Evolutionary conservation across 2,888 invertebrate species (phyloP).

Genomic region (Lasius platythorax): DNA sequence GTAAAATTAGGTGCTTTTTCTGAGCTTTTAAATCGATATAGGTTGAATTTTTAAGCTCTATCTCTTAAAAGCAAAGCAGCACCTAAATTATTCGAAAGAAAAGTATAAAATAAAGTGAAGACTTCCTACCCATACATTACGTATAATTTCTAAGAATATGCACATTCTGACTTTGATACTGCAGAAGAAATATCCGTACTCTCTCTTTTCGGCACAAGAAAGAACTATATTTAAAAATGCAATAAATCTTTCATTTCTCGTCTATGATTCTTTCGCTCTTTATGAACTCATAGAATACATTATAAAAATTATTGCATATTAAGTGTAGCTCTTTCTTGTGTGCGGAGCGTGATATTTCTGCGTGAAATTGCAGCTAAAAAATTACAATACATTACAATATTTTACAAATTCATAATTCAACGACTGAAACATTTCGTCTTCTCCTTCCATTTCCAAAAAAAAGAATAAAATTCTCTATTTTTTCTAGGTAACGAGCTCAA

Average conservation of each 20-base stretch:
- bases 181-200: background rate
- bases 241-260: background rate
- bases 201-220: background rate
- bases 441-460: background rate
- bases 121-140: background rate
- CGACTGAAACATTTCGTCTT: background rate
- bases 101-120: background rate
- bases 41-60: background rate
- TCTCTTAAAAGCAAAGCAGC: background rate
- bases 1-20: background rate
- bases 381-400: background rate
- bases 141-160: background rate
- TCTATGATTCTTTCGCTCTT: too few relatives aligned
- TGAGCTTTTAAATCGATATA: constrained; percentile 5
- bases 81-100: background rate
- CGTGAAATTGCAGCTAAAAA: background rate
- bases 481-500: background rate
- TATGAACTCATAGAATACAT: background rate
- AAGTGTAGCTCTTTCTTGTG: too few relatives aligned
- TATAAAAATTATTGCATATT: background rate
- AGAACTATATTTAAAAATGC: background rate
- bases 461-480: background rate
- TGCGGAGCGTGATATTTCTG: background rate
- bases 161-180: background rate
- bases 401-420: background rate